A percentile compares a stretch with the other conserved stretches of the same genome.
Conservation (phyloP, 2,888 invertebrate species). For the Ophion ellenae region DNA sequence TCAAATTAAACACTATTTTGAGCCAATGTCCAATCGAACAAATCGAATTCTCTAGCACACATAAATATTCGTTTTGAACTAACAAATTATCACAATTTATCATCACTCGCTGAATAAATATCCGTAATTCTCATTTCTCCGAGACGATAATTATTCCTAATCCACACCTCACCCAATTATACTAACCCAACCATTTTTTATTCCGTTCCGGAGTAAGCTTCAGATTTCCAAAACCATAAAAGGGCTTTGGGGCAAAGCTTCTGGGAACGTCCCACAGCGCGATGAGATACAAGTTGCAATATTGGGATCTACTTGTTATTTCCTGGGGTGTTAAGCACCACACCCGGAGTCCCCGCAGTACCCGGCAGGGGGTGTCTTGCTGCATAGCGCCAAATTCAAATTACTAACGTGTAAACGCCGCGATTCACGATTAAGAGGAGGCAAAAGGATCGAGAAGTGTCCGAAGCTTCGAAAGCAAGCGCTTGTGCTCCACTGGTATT, state of each 20-base stretch:
- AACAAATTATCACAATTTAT: no score
- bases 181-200: slow-evolving; percentile 13
- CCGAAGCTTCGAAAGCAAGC: slow-evolving; percentile 48
- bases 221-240: slow-evolving; percentile 8
- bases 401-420: slow-evolving; percentile 57
- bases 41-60: no score
- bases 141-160: no score
- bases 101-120: no score
- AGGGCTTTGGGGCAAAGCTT: slow-evolving; percentile 39
- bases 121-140: no score
- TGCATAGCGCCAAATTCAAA: slow-evolving; percentile 55
- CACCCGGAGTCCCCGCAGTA: slow-evolving; percentile 27
- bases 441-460: slow-evolving; percentile 31
- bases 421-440: slow-evolving; percentile 56
- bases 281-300: slow-evolving; percentile 15
- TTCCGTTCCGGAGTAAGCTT: neutral
- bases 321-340: slow-evolving; percentile 38
- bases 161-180: neutral
- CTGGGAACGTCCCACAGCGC: neutral
- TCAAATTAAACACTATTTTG: slow-evolving; percentile 21
- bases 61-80: no score
- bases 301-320: slow-evolving; percentile 43
- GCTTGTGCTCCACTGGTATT: slow-evolving; percentile 24
- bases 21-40: neutral
- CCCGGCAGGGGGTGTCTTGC: slow-evolving; percentile 29